phyloP scores from a whole-genome alignment of 2,797 vertebrate species.

The Hyperoplus immaculatus region DNA sequence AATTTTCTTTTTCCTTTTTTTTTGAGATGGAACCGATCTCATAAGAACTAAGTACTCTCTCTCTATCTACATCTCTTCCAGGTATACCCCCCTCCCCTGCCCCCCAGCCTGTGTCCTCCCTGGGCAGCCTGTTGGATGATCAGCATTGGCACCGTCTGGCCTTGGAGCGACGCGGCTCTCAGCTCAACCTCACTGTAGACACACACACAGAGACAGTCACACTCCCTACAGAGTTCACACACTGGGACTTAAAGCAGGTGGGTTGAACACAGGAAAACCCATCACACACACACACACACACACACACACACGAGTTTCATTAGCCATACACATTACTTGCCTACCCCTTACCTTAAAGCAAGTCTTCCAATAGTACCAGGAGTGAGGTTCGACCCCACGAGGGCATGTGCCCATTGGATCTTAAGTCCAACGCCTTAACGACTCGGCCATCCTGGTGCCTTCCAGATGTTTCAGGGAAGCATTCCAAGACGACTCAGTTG shows the following conservation, averaged over 20 bases:
- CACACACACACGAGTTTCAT: too few relatives aligned
- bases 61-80: constrained; percentile 33
- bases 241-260: constrained; percentile 91
- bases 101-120: constrained; percentile 77
- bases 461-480: background rate
- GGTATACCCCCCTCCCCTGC: constrained; percentile 67
- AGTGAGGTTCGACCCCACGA: too few relatives aligned
- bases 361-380: too few relatives aligned
- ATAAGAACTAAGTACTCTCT: background rate
- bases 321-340: too few relatives aligned
- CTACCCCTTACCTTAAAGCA: too few relatives aligned
- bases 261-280: constrained; percentile 24
- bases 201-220: constrained; percentile 88
- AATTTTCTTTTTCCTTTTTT: background rate
- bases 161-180: constrained; percentile 85
- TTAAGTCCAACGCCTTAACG: too few relatives aligned
- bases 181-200: constrained; percentile 94
- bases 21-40: too few relatives aligned
- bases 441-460: background rate
- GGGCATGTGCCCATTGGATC: too few relatives aligned
- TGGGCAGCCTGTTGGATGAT: constrained; percentile 95
- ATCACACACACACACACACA: too few relatives aligned
- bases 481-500: too few relatives aligned
- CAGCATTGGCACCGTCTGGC: constrained; percentile 93
- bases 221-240: constrained; percentile 86